Conservation (phyloP, 2,888 invertebrate genomes). For the Tinea pellionella region DNA sequence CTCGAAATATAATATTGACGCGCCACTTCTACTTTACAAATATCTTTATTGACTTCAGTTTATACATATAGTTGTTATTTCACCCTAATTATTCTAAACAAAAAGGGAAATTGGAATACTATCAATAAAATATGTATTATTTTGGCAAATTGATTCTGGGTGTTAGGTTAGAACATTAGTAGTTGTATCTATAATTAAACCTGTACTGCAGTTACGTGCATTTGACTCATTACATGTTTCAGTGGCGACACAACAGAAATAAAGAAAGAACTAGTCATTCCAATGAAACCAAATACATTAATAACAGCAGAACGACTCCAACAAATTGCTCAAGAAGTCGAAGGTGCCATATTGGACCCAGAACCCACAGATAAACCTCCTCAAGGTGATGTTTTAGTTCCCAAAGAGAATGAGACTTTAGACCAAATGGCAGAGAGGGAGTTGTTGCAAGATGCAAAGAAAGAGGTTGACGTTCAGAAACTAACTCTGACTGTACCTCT, state of each 20-base stretch:
- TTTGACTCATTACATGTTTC: constrained; percentile 26
- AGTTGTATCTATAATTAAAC: too few species aligned
- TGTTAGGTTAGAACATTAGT: too few species aligned
- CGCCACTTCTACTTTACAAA: too few species aligned
- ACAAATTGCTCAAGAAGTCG: constrained; percentile 60
- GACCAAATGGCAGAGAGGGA: constrained; percentile 82
- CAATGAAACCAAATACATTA: constrained; percentile 69
- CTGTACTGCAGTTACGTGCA: too few species aligned
- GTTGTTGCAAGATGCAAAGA: constrained; percentile 71
- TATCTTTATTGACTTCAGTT: neutral
- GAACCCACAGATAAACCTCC: constrained; percentile 37
- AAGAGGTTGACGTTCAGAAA: constrained; percentile 39
- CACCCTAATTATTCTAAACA: too few species aligned
- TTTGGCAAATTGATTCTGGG: too few species aligned
- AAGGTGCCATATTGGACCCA: constrained; percentile 59
- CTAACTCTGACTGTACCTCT: constrained; percentile 67
- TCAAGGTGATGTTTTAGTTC: constrained; percentile 56
- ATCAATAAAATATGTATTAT: too few species aligned
- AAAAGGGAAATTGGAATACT: too few species aligned
- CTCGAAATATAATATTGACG: neutral
- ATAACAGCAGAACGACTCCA: constrained; percentile 60
- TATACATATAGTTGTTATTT: neutral
- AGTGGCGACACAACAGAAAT: constrained; percentile 66
- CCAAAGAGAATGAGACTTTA: constrained; percentile 40
- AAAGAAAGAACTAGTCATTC: constrained; percentile 73